phyloP scores from a whole-genome alignment of 2,113 vertebrate species.

The Podarcis muralis region DNA sequence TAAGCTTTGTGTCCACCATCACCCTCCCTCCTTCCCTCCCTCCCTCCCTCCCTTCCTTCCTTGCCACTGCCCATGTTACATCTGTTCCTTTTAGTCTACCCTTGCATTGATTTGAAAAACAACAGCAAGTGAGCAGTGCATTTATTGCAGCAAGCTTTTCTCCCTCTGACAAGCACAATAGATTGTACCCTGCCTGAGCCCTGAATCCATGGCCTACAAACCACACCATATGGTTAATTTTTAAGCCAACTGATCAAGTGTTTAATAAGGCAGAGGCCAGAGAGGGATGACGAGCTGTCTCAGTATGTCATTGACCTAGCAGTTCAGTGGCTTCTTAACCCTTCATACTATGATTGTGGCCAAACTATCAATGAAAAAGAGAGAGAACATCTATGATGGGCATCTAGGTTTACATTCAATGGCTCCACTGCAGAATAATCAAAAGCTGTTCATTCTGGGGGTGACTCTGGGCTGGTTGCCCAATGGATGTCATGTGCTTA shows the following conservation, averaged over 20 bases:
- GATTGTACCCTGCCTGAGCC: slow-evolving; percentile 69
- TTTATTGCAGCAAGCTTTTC: slow-evolving; percentile 61
- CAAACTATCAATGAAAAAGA: background rate
- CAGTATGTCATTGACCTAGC: slow-evolving; percentile 5
- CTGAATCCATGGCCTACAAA: slow-evolving; percentile 71
- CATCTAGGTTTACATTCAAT: background rate
- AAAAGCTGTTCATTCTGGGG: no score
- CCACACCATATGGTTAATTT: slow-evolving; percentile 76
- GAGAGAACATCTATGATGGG: background rate
- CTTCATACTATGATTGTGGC: rapidly evolving
- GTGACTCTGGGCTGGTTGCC: background rate
- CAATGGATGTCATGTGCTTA: background rate
- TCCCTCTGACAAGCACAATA: slow-evolving; percentile 63
- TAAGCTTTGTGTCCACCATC: no score
- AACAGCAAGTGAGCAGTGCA: slow-evolving; percentile 52
- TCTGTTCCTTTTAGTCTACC: background rate
- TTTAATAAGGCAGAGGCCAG: slow-evolving; percentile 79
- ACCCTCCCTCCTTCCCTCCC: background rate
- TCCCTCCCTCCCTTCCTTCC: background rate
- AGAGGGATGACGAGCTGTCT: slow-evolving; percentile 43
- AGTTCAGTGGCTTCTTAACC: slow-evolving; percentile 34
- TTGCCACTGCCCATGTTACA: background rate
- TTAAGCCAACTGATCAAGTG: slow-evolving; percentile 77
- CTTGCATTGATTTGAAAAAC: background rate
- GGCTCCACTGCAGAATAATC: background rate